Conservation (phyloP, 2,797 vertebrate genomes). For the Acrossocheilus wenchowensis region DNA sequence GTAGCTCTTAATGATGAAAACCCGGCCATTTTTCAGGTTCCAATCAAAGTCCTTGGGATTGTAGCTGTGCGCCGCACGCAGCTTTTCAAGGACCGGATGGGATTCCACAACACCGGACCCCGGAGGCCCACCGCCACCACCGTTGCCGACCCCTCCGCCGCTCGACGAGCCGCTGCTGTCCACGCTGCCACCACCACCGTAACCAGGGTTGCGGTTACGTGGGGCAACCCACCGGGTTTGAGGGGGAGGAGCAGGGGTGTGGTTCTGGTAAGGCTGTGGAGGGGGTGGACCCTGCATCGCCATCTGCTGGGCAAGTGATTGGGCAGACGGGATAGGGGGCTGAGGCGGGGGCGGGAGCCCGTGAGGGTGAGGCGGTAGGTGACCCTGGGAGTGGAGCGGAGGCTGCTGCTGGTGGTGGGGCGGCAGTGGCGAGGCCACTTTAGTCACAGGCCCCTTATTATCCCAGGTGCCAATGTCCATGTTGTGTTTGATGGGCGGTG, state of each 20-base stretch:
- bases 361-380: conserved; percentile 68
- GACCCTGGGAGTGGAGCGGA: conserved; percentile 73
- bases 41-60: conserved; percentile 98
- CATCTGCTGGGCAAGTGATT: conserved; percentile 81
- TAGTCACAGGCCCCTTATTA: conserved; percentile 87
- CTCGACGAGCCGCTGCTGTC: conserved; percentile 75
- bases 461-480: conserved; percentile 99
- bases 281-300: conserved; percentile 81
- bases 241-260: conserved; percentile 82
- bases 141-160: conserved; percentile 74
- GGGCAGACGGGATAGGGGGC: conserved; percentile 78
- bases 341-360: conserved; percentile 76
- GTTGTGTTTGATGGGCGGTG: conserved; percentile 94
- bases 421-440: conserved; percentile 85
- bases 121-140: conserved; percentile 62
- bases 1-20: conserved; percentile 99
- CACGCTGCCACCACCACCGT: conserved; percentile 73
- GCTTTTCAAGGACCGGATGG: conserved; percentile 94
- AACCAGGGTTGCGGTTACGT: conserved; percentile 87
- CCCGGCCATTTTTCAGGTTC: conserved; percentile 93
- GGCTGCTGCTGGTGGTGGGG: conserved; percentile 74
- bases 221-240: conserved; percentile 96
- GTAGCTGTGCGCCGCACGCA: conserved; percentile 94
- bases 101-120: conserved; percentile 77
- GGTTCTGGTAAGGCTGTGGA: conserved; percentile 88